These are phyloP conservation scores for Microplitis demolitor DNA, from an alignment of 1,140 invertebrate species.

Conservation along the genomic window DNA sequence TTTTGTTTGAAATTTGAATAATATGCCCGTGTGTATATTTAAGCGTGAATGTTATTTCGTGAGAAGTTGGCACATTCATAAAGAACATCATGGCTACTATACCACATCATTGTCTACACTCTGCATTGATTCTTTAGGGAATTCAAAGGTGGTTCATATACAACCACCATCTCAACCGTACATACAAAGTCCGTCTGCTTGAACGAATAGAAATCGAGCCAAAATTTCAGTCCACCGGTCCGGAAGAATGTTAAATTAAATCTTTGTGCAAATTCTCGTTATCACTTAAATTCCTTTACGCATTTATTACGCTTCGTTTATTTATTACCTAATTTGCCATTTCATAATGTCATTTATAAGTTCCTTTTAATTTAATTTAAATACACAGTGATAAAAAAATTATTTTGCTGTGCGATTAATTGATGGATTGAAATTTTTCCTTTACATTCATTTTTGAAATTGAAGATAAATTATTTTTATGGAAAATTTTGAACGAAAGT, in stretches of 20 bases:
- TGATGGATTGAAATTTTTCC: too few relatives aligned
- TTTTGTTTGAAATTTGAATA: neutral
- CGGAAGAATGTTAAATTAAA: conserved; percentile 21
- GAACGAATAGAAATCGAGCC: conserved; percentile 18
- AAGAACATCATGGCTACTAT: neutral
- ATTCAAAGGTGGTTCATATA: neutral
- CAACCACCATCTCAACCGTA: neutral
- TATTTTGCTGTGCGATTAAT: too few relatives aligned
- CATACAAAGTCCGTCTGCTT: neutral
- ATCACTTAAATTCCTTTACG: neutral
- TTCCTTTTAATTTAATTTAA: too few relatives aligned
- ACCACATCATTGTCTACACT: neutral
- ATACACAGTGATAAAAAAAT: too few relatives aligned
- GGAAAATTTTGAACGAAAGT: neutral
- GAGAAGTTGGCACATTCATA: neutral
- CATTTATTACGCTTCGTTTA: conserved; percentile 1
- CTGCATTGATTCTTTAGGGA: neutral
- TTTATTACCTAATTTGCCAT: neutral
- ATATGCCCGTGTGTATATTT: neutral
- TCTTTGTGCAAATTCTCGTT: conserved; percentile 21
- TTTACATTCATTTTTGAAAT: too few relatives aligned
- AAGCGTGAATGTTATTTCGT: neutral
- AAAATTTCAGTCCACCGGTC: conserved; percentile 27
- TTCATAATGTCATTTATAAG: neutral
- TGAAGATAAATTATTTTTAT: neutral